phyloP scores from a whole-genome alignment of 35 echinoderm and acorn worm genomes.

The Diadema setosum region DNA sequence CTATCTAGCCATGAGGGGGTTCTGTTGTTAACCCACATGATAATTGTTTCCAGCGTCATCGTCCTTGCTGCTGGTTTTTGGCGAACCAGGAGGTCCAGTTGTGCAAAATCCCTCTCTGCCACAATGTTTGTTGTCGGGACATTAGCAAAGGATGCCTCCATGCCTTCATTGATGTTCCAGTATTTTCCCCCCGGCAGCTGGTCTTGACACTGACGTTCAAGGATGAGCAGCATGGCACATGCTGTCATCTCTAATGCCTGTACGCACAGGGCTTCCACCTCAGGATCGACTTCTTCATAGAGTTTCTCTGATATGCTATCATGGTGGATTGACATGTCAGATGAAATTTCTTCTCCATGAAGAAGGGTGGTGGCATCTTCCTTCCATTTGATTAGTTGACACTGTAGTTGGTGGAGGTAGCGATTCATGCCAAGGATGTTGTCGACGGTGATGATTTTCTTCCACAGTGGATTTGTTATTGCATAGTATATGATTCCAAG shows the following conservation, averaged over 20 bases:
- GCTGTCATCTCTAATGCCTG: constrained; percentile 38
- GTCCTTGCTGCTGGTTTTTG: constrained; percentile 17
- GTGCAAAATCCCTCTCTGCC: constrained; percentile 56
- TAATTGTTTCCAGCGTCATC: constrained; percentile 16
- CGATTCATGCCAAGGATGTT: constrained; percentile 36
- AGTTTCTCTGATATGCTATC: constrained; percentile 12
- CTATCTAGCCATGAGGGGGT: constrained; percentile 34
- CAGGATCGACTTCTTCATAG: background rate
- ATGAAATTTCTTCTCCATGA: background rate
- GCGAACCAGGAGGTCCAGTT: constrained; percentile 37
- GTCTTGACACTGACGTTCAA: constrained; percentile 43
- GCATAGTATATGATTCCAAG: constrained; percentile 16
- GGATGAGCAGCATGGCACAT: constrained; percentile 42
- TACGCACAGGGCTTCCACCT: constrained; percentile 11
- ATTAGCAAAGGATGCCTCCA: background rate
- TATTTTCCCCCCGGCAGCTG: constrained; percentile 26
- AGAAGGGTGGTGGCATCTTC: constrained; percentile 9
- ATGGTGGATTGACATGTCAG: background rate
- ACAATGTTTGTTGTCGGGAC: constrained; percentile 61
- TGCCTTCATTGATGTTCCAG: background rate
- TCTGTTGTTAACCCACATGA: constrained; percentile 49
- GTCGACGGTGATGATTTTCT: background rate
- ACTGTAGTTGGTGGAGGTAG: background rate
- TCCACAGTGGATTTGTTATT: constrained; percentile 38
- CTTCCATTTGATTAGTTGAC: constrained; percentile 4